A percentile compares a stretch with the other conserved stretches of the same genome.
phyloP scores from a whole-genome alignment of 92 coral and sea anemone genomes.

The Palythoa grandis region DNA sequence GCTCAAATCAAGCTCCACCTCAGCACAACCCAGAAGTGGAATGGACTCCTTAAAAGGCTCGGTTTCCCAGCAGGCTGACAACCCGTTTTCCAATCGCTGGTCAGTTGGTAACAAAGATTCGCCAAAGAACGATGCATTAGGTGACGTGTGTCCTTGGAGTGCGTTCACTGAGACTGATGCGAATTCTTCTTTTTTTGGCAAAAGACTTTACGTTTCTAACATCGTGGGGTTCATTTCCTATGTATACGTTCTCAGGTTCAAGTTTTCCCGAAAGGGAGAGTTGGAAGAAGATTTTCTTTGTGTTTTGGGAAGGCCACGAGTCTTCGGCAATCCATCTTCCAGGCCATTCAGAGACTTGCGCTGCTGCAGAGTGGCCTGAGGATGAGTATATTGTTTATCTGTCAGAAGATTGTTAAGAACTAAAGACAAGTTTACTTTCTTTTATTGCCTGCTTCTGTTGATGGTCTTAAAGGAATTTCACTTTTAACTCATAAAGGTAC shows the following conservation, averaged over 20 bases:
- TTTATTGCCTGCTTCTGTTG: too few relatives aligned
- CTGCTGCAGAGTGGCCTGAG: constrained; percentile 66
- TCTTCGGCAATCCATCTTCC: constrained; percentile 86
- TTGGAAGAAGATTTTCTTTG: constrained; percentile 41
- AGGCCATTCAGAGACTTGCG: constrained; percentile 63
- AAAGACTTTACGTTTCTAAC: not conserved
- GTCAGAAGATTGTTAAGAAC: too few relatives aligned
- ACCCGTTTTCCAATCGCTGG: constrained; percentile 68
- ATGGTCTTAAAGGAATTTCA: too few relatives aligned
- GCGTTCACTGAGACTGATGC: constrained; percentile 1
- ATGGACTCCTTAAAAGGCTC: constrained; percentile 59
- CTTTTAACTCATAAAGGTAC: not conserved
- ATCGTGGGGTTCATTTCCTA: not conserved
- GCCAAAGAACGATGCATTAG: constrained; percentile 31
- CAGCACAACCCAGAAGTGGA: constrained; percentile 63
- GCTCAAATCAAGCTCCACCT: constrained; percentile 64
- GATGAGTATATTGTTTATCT: not conserved
- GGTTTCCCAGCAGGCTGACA: constrained; percentile 75
- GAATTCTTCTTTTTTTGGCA: not conserved
- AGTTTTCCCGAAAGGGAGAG: constrained; percentile 40
- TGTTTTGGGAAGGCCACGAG: constrained; percentile 79
- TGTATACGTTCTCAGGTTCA: not conserved
- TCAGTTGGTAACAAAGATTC: constrained; percentile 59
- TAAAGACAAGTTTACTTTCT: too few relatives aligned
- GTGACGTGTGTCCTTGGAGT: constrained; percentile 28